Evolutionary conservation across 2,797 vertebrate genomes (phyloP), one percentile per base, ranked within the genome.

Genomic region (Muscicapa striata): DNA sequence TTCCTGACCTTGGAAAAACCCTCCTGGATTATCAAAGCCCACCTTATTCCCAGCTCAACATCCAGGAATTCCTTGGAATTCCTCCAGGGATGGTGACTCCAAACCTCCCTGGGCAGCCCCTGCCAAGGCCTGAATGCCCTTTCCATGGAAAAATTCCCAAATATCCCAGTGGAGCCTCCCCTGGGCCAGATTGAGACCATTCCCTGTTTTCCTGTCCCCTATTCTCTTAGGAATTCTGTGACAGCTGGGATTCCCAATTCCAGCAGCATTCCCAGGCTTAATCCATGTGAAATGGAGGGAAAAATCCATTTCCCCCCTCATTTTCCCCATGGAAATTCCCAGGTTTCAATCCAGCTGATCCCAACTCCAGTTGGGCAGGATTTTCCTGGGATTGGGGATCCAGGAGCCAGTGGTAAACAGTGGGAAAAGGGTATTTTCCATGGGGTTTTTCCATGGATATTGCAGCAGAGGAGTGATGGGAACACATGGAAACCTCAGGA

Each of bases 251-350:
- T 54, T 77, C 74, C 74, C 38, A 19, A 34, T 17, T 52, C 59
- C 32, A 19, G 3, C 10, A 0, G 20, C 5, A 6, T 77, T 64
- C 5, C 40, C 1, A 1, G 32, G 15, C 2, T 54, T 3, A 29
- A 36, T 54, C 40, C 13, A 1, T 0, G 0, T 1, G 30, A 34
- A 34, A 5, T 4, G 20, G 26, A 7, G 32, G 26, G 10, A 24
- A 52, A 54, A 63, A 30, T 8, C 38, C 48, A 1, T 13, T 40
- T 49, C 23, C 41, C 70, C n/a, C 13, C 32, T 57, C 5, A 4
- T 46, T 57, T 73, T 61, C 45, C 72, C 16, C 13, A 5, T 2
- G 38, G 38, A 20, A 63, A 19, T 29, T 64, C 74, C 59, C 38
- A 19, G 40, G 24, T 43, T 63, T 18, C 4, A 18, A 52, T 34